Conservation (phyloP, 2,797 vertebrate species). For the Hylomyscus alleni region DNA sequence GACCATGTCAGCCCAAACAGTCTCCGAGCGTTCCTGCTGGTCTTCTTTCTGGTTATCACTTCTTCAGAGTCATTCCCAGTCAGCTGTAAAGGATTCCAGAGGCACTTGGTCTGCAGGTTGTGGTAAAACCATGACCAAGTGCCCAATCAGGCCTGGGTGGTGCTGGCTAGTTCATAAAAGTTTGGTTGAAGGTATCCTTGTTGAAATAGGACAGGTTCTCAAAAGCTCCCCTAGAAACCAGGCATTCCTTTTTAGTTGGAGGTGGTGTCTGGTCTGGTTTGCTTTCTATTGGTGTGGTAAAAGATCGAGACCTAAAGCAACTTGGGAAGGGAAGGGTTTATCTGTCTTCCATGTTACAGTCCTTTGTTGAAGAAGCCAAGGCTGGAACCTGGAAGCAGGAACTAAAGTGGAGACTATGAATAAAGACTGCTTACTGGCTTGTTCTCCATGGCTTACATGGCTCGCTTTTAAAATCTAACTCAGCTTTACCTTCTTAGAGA, state of each 20-base stretch:
- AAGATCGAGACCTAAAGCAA: background rate
- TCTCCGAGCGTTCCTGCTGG: conserved; percentile 47
- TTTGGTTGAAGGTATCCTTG: background rate
- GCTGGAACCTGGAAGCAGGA: background rate
- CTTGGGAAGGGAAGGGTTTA: background rate
- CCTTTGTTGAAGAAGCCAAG: background rate
- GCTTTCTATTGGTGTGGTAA: background rate
- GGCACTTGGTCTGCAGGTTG: background rate
- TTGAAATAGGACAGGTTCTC: conserved; percentile 11
- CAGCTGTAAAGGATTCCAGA: conserved; percentile 37
- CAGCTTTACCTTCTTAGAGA: background rate
- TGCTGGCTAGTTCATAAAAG: conserved; percentile 25
- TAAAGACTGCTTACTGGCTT: no score
- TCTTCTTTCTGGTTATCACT: conserved; percentile 34
- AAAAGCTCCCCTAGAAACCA: conserved; percentile 59
- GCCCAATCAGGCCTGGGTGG: background rate
- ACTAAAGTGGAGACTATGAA: background rate
- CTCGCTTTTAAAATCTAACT: background rate
- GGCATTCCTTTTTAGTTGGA: background rate
- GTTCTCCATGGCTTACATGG: background rate
- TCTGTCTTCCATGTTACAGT: no score
- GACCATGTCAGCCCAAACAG: conserved; percentile 48
- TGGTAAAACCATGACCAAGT: conserved; percentile 33
- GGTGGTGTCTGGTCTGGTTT: background rate
- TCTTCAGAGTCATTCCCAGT: conserved; percentile 39